These are phyloP conservation scores for Desoria tigrina DNA, from an alignment of 2,888 invertebrate genomes.

Conservation along the genomic window DNA sequence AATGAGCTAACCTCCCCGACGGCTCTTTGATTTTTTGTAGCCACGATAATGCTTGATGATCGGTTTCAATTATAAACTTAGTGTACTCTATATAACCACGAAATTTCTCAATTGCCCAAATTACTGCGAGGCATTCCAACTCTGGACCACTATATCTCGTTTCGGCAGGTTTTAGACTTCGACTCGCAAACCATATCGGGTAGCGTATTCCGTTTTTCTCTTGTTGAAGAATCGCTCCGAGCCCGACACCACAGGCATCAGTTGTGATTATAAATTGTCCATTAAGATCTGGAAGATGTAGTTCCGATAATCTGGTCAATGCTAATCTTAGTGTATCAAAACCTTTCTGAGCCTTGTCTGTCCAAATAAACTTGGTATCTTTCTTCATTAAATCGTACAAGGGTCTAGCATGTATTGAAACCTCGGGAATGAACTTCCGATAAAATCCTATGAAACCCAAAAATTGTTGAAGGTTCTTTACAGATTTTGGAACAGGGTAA, in stretches of 20 bases:
- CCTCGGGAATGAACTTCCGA: constrained; percentile 29
- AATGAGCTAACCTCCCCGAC: constrained; percentile 57
- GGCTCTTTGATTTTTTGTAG: constrained; percentile 57
- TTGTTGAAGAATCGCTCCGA: constrained; percentile 54
- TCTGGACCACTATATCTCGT: constrained; percentile 57
- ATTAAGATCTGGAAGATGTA: constrained; percentile 44
- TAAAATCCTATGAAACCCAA: constrained; percentile 35
- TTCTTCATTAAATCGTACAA: constrained; percentile 29
- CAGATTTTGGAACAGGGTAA: constrained; percentile 26
- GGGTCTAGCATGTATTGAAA: constrained; percentile 21
- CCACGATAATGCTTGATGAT: constrained; percentile 60
- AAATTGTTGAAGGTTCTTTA: constrained; percentile 32
- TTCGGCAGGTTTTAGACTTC: constrained; percentile 54
- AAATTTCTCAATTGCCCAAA: constrained; percentile 57
- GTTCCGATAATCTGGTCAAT: constrained; percentile 24
- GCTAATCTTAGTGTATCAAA: constrained; percentile 14
- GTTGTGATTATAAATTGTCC: constrained; percentile 47
- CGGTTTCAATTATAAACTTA: constrained; percentile 56
- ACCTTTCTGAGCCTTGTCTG: constrained; percentile 8
- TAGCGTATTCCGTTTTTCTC: constrained; percentile 33
- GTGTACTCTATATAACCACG: constrained; percentile 57
- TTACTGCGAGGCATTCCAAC: constrained; percentile 56
- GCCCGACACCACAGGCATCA: constrained; percentile 53
- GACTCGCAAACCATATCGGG: constrained; percentile 48
- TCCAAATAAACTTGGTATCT: constrained; percentile 18